Evolutionary conservation across 2,113 vertebrate species (phyloP), one percentile per base, ranked within the genome.

Genomic region (Apteryx owenii): DNA sequence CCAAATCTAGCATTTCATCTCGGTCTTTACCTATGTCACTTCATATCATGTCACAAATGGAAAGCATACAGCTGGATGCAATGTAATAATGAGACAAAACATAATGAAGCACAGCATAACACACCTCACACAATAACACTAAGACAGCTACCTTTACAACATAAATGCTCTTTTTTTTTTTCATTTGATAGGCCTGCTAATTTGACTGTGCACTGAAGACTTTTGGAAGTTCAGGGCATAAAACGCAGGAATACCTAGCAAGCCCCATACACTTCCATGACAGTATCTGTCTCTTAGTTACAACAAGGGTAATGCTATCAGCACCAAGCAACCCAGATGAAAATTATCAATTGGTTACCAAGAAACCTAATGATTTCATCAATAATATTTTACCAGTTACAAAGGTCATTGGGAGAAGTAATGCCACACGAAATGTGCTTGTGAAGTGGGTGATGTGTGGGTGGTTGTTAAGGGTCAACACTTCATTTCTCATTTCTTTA

Each of bases 241-340:
- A 97, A 92, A 93, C 18, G 15, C 65, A 84, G 77, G 56, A 96
- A 81, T 93, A 54, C 54, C 69, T 88, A 92, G 68, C 26, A 18
- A 97, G 53, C 29, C 69, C 50, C 65, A 50, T 87, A 62, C 36
- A 66, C 81, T 81, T 93, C 69, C 28, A 54, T 46, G 72, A 81
- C 86, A 93, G 86, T 40, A 28, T 94, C 95, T 96, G 91, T 97
- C 97, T 96, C 95, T 96, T 97, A 97, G 95, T 95, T 97, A 97
- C 97, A 94, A 93, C 78, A 95, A 97, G 95, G 97, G 93, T 98
- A 98, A 97, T 97, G 82, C 73, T 97, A 95, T 97, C 96, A 96
- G 95, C 72, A 23, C 89, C 93, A 88, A 92, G 93, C 92, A 95
- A 90, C 91, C 58, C 58, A 69, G 88, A 97, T 86, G 96, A 97